phyloP scores from a whole-genome alignment of 2,797 vertebrate species.

The Helicolenus hilgendorfi region DNA sequence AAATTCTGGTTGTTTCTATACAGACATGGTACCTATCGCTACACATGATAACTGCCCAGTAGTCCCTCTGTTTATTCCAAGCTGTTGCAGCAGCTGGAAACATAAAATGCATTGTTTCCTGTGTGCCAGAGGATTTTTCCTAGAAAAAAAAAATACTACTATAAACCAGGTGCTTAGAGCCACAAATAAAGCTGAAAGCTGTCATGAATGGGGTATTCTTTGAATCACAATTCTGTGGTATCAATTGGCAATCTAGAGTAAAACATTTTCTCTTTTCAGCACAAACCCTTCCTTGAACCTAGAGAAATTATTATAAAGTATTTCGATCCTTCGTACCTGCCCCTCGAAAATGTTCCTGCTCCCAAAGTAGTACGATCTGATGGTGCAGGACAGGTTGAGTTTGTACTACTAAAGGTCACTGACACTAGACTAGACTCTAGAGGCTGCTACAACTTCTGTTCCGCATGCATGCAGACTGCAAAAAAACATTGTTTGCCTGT shows the following conservation, averaged over 20 bases:
- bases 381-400: neutral
- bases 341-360: neutral
- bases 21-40: slow-evolving; percentile 14
- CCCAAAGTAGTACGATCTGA: neutral
- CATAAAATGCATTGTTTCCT: slow-evolving; percentile 52
- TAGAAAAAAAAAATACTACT: neutral
- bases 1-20: slow-evolving; percentile 22
- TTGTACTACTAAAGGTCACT: neutral
- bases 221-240: slow-evolving; percentile 19
- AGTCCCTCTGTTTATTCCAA: slow-evolving; percentile 63
- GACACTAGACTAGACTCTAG: neutral
- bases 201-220: slow-evolving; percentile 14
- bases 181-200: slow-evolving; percentile 35
- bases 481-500: neutral
- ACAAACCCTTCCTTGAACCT: neutral
- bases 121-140: slow-evolving; percentile 19
- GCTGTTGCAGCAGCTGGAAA: slow-evolving; percentile 75
- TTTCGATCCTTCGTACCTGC: neutral
- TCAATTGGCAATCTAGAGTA: neutral
- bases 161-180: slow-evolving; percentile 26
- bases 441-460: neutral
- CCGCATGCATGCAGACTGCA: neutral
- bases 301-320: neutral
- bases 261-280: neutral
- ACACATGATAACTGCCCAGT: slow-evolving; percentile 48